Base-by-base conservation (phyloP, 2,888 invertebrate species). In the Xanthorhoe spadicearia region DNA sequence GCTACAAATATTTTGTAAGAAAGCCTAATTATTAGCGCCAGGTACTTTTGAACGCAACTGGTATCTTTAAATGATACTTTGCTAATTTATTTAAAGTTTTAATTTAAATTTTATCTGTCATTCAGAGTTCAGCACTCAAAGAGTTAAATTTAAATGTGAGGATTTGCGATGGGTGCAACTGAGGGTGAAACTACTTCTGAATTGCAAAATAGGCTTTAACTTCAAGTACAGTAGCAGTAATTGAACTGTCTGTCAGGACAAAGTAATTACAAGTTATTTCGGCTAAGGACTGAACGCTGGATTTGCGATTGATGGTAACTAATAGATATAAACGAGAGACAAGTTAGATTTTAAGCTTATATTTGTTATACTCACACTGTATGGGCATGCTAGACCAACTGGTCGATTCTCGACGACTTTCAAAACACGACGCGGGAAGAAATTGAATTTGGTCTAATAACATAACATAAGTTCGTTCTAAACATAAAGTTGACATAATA, bases 101-200 rank as follows among this genome's bases (percentile, higher is more conserved):
- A 8, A 38, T 2, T 8, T 38, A 10, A 38, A 38, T 0, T 8
- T 43, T 43, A 43, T 13, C 38, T 4, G 38, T 13, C 13, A 13
- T 13, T 43, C 19, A 19, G 54, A 54, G 19, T 55, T 55, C 43
- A 55, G 43, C 43, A n/a, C n/a, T n/a, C n/a, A 18, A 43, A 55
- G 38, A 15, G 54, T 55, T 55, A n/a, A n/a, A n/a, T 38, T 18
- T 43, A 55, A 55, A 55, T 43, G 38, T 19, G 38, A 43, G 38
- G 4, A 23, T 23, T 23, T n/a, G n/a, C 23, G 54, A 55, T 43
- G 54, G 38, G 54, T 55, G n/a, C 54, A 19, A 55, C 18, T 32
- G 32, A 38, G 19, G 54, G 54, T 55, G 54, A 43, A 43, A 19
- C 38, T 55, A 38, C 54, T 18, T 19, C 38, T 55, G 43, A 18